phyloP scores from a whole-genome alignment of 2,888 invertebrate species.

The Syrista parreyssii region DNA sequence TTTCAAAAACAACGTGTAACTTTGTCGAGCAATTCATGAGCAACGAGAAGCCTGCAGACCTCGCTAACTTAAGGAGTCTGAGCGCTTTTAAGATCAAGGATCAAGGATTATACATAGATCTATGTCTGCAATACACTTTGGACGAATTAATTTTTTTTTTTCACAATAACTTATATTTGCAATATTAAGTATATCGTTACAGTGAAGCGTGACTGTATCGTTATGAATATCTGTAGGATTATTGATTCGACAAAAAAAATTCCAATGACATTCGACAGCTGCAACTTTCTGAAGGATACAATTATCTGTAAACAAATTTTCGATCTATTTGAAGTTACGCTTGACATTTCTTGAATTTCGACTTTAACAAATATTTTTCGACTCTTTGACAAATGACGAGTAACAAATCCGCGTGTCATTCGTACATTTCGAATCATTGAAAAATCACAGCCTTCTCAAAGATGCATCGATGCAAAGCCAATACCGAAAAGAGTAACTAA shows the following conservation, averaged over 20 bases:
- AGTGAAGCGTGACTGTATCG: not conserved
- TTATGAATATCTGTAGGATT: not conserved
- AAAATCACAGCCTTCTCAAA: too few species aligned
- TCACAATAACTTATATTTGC: not conserved
- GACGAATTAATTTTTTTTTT: not conserved
- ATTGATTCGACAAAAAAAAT: not conserved
- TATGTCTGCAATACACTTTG: not conserved
- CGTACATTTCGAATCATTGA: too few species aligned
- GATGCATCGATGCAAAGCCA: too few species aligned
- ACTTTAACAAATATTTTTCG: too few species aligned
- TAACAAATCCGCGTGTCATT: too few species aligned
- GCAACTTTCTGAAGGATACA: not conserved
- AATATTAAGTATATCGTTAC: not conserved
- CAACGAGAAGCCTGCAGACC: not conserved
- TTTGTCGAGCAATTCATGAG: not conserved
- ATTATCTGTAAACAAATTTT: not conserved
- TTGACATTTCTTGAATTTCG: too few species aligned
- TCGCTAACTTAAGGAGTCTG: not conserved
- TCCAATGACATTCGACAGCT: not conserved
- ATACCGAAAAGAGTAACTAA: too few species aligned
- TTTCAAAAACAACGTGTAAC: not conserved
- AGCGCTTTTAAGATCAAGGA: slow-evolving; percentile 21
- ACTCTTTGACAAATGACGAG: too few species aligned
- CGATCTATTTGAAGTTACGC: not conserved
- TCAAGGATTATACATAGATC: slow-evolving; percentile 22